These are phyloP conservation scores for Arizona elegans DNA, from an alignment of 2,113 vertebrate genomes.

Conservation along the genomic window DNA sequence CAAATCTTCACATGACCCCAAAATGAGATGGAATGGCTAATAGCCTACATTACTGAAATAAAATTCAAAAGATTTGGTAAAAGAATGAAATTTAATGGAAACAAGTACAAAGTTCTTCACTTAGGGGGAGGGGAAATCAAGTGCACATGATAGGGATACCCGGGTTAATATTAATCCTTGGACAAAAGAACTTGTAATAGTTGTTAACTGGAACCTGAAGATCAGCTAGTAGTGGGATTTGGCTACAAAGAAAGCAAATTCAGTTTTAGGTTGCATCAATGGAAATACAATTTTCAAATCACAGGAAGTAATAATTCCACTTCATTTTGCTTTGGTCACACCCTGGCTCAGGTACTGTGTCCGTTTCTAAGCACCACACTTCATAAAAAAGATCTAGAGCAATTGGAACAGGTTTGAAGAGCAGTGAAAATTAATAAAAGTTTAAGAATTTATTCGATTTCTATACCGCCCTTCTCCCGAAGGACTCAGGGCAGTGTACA, in stretches of 20 bases:
- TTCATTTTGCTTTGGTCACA: neutral
- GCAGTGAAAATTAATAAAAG: neutral
- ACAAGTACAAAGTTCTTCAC: neutral
- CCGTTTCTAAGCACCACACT: neutral
- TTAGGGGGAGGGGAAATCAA: neutral
- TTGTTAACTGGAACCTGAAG: neutral
- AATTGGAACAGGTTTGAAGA: neutral
- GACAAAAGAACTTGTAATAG: neutral
- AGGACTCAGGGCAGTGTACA: too few relatives aligned
- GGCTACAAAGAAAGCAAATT: neutral
- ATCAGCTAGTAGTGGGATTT: neutral
- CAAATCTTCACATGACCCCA: neutral
- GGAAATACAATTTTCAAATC: neutral
- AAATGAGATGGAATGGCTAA: neutral
- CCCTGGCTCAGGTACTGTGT: neutral
- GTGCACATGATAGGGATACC: neutral
- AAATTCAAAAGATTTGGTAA: neutral
- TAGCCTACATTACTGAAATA: neutral
- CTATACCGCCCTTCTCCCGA: too few relatives aligned
- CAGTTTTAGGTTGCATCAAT: neutral
- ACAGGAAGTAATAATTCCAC: neutral
- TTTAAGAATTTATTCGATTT: too few relatives aligned
- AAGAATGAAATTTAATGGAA: neutral
- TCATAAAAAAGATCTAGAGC: neutral
- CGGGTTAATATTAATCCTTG: neutral